A percentile compares a stretch with the other conserved stretches of the same genome.
These are phyloP conservation scores for Cynoglossus semilaevis DNA, from an alignment of 2,113 vertebrate species.

Conservation along the genomic window DNA sequence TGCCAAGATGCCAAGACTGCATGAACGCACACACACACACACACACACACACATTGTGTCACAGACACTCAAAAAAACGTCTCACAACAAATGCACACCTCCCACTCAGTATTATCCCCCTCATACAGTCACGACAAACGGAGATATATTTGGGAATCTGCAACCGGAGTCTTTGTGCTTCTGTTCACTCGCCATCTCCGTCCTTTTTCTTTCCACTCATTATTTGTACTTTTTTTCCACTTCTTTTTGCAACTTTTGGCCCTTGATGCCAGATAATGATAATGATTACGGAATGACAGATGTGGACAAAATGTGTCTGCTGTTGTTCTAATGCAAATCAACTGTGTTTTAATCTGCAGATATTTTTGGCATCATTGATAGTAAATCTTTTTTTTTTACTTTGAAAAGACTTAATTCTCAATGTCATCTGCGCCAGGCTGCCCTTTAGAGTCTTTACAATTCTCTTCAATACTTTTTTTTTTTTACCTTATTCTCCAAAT, in stretches of 20 bases:
- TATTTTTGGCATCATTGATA: too few relatives aligned
- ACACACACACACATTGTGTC: background rate
- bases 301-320: too few relatives aligned
- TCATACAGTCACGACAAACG: slow-evolving; percentile 50
- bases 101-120: slow-evolving; percentile 36
- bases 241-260: slow-evolving; percentile 22
- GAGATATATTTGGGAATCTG: slow-evolving; percentile 36
- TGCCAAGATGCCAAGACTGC: slow-evolving; percentile 36
- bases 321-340: too few relatives aligned
- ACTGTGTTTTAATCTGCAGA: too few relatives aligned
- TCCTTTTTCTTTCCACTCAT: slow-evolving; percentile 7
- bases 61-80: slow-evolving; percentile 12
- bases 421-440: too few relatives aligned
- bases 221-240: slow-evolving; percentile 21
- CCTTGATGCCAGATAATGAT: slow-evolving; percentile 56
- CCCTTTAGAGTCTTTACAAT: too few relatives aligned
- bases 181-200: slow-evolving; percentile 15
- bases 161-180: slow-evolving; percentile 21
- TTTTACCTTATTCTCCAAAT: too few relatives aligned
- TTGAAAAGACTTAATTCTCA: too few relatives aligned
- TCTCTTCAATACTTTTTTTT: too few relatives aligned
- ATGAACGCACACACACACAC: slow-evolving; percentile 11
- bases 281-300: background rate
- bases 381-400: too few relatives aligned
- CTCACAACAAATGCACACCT: slow-evolving; percentile 32